Base-by-base conservation (phyloP, 1,140 invertebrate genomes). In the Heterodera carotae region DNA sequence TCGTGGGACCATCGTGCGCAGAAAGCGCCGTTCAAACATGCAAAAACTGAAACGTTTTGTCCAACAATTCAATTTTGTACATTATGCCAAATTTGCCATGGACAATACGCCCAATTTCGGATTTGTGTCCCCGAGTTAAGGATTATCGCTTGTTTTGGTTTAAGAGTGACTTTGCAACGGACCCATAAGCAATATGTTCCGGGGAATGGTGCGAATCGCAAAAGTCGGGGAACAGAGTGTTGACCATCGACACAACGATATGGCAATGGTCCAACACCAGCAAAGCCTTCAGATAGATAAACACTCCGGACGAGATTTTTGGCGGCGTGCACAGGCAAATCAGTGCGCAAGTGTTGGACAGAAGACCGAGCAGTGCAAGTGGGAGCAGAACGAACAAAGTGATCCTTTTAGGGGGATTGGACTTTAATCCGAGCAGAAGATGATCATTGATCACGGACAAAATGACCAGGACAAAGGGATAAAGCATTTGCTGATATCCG, bases 251-350 rank as follows among this genome's bases (percentile, higher is more conserved):
- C 29, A 87, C 72, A 53, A 85, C 56, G 25, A 87, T 81, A 68
- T 85, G 84, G 27, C 76, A 73, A 75, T 85, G 83, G 67, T 87
- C 85, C 48, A 87, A 77, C 25, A 88, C 79, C 53, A 87, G 81
- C 34, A 87, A 76, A 10, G 82, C 86, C 73, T 88, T 87, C 48
- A 87, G 76, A 64, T 87, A 87, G 60, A 86, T 76, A 77, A 87
- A 87, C n/a, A 88, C 85, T 12, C 85, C 85, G 12, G 85, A 87
- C 48, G 85, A 86, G 39, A 87, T 87, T 70, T 85, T 88, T 10
- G 85, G 85, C 15, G 86, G 85, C 66, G 82, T 82, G 73, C 86
- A 88, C 7, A 87, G 73, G 70, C 84, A 87, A 29, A 87, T 80
- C 75, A 87, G 78, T 25, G 85, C 85, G 34, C 77, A 76, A 12